Evolutionary conservation across 2,888 invertebrate genomes (phyloP), one percentile per base, ranked within the genome.

Genomic region (Heliconius sara): DNA sequence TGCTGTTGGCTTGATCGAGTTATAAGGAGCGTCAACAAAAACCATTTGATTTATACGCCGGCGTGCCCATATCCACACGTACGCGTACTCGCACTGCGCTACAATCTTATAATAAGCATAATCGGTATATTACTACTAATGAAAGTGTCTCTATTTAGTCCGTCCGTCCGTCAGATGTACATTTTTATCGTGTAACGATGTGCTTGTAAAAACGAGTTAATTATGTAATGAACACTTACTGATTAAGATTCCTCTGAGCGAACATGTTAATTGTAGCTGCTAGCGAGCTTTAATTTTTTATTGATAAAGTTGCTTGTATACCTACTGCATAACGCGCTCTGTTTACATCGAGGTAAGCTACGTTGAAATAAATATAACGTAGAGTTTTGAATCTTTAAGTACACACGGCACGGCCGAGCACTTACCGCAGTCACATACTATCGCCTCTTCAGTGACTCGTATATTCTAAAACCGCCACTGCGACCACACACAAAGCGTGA

Each of bases 1-100:
- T 84, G 88, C 84, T 83, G 83, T 82, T 81, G 83, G 82, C 80
- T 82, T 82, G 84, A 85, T 80, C 71, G 80, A 63, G 74, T 73
- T 75, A 79, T 60, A 74, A 75, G 79, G 75, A 79, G 76, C 52
- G 77, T 71, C 75, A 52, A 66, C 80, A 83, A 84, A 70, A 84
- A 84, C 83, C 72, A 47, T 76, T 78, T 84, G 83, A 83, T 84
- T 84, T 83, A 84, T 66, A 70, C 75, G 78, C 66, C 79, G 77
- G 43, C 66, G 63, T 39, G 52, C 57, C 67, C 78, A 52, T 79
- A 75, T 82, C 67, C 79, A 71, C 77, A 80, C 80, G 78, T 81
- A 74, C 81, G 75, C 68, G 80, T 39, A 73, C 52, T 57, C 60
- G 78, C 75, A 79, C 75, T 43, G 78, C 70, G 76, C 79, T 76